Evolutionary conservation across 2,888 invertebrate species (phyloP), one percentile per base, ranked within the genome.

Genomic region (Adelognathus sp.): DNA sequence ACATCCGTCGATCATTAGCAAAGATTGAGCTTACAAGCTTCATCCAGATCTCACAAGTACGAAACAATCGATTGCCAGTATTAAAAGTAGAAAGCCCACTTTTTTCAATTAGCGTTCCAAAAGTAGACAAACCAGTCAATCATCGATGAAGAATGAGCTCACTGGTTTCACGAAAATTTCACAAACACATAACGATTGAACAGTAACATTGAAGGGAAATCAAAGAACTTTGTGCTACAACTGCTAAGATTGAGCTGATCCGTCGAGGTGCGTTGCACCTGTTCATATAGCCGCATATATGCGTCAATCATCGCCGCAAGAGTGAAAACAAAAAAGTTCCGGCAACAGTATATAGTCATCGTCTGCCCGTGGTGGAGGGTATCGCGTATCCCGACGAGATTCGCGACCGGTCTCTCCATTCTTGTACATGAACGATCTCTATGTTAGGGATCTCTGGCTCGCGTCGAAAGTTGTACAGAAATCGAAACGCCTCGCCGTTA

Each of bases 381-480:
- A 44, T 58, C 46, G 63, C 60, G 56, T 60, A 61, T 56, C 67
- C 31, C 31, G 39, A 21, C 54, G 14, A 36, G 52, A 50, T 33
- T 9, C 18, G 33, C 39, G 64, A 66, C 76, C 27, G 31, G 39
- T 50, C 41, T 54, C 60, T 18, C 54, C 29, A 36, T 52, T 66
- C 46, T 64, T 31, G 33, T 67, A 63, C 16, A 21, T 24, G 50
- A 39, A 14, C 46, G 14, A 41, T 46, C 39, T 76, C 82, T 78
- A 58, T 80, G 81, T 82, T 81, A 73, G 82, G 76, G n/a, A n/a
- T n/a, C 60, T 27, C 18, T 31, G 61, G 44, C 60, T 54, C 72
- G n/a, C n/a, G 76, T 78, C 52, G 81, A 82, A 82, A 82, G 82
- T 82, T 76, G 79, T 73, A 77, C 79, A 72, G 82, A 82, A 79